These are phyloP conservation scores for Tetranychus truncatus DNA, from an alignment of 2,888 invertebrate species.

Conservation along the genomic window DNA sequence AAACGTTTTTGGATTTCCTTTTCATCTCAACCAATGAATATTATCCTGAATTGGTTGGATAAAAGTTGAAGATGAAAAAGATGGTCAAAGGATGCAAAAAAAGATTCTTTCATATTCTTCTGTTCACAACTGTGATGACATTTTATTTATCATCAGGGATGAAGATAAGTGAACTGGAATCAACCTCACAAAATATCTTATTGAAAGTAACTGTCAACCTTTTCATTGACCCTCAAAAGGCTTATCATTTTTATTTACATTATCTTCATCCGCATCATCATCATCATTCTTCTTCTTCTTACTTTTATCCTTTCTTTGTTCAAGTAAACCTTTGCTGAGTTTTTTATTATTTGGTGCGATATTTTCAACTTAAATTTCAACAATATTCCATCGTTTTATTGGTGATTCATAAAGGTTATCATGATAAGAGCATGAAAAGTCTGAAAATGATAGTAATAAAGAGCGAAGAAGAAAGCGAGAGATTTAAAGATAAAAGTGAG, in stretches of 20 bases:
- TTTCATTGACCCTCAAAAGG: neutral
- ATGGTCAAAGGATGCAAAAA: too few species aligned
- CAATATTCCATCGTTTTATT: neutral
- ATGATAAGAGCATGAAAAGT: neutral
- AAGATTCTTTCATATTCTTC: too few species aligned
- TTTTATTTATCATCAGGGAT: neutral
- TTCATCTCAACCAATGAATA: too few species aligned
- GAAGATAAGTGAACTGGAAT: slow-evolving; percentile 1
- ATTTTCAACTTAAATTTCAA: too few species aligned
- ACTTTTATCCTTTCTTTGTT: neutral
- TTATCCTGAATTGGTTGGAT: too few species aligned
- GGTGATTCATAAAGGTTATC: neutral
- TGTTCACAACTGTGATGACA: neutral
- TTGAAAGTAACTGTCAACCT: slow-evolving; percentile 1
- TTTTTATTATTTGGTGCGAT: too few species aligned
- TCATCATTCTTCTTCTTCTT: neutral
- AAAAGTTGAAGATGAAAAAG: too few species aligned
- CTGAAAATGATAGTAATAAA: neutral
- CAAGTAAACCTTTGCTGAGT: neutral
- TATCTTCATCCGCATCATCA: neutral
- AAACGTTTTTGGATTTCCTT: too few species aligned
- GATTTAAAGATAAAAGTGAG: neutral
- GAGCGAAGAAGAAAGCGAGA: neutral
- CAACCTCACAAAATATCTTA: neutral
- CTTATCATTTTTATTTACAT: neutral